phyloP scores from a whole-genome alignment of 2,797 vertebrate species.

The Sardinella longiceps region DNA sequence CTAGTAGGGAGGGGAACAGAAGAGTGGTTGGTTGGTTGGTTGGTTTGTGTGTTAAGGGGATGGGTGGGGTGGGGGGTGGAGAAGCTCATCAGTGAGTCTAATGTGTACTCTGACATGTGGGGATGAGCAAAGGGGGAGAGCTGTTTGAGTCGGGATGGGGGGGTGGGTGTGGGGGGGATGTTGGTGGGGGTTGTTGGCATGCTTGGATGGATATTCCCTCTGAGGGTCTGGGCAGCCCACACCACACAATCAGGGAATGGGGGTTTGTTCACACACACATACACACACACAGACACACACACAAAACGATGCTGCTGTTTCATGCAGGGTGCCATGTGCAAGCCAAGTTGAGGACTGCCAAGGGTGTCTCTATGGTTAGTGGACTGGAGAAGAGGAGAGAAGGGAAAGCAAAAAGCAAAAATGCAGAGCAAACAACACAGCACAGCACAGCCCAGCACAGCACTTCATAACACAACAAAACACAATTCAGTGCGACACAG shows the following conservation, averaged over 20 bases:
- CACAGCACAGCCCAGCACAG: neutral
- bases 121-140: slow-evolving; percentile 63
- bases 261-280: neutral
- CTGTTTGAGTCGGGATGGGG: slow-evolving; percentile 47
- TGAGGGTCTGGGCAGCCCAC: neutral
- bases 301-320: neutral
- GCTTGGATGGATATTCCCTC: neutral
- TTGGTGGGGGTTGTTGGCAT: neutral
- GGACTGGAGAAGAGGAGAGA: neutral
- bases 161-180: slow-evolving; percentile 51
- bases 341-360: neutral
- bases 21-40: neutral
- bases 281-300: neutral
- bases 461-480: neutral
- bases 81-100: slow-evolving; percentile 58
- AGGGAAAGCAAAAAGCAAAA: neutral
- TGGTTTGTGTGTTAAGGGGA: slow-evolving; percentile 36
- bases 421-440: neutral
- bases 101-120: slow-evolving; percentile 67
- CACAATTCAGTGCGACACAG: neutral
- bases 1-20: neutral
- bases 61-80: neutral
- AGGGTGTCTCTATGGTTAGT: neutral
- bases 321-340: neutral
- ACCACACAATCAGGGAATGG: neutral